Percentiles rank a stretch among this genome's conserved stretches.
Evolutionary conservation across 2,797 vertebrate genomes (phyloP).

Genomic region (Cyprinodon diabolis): DNA sequence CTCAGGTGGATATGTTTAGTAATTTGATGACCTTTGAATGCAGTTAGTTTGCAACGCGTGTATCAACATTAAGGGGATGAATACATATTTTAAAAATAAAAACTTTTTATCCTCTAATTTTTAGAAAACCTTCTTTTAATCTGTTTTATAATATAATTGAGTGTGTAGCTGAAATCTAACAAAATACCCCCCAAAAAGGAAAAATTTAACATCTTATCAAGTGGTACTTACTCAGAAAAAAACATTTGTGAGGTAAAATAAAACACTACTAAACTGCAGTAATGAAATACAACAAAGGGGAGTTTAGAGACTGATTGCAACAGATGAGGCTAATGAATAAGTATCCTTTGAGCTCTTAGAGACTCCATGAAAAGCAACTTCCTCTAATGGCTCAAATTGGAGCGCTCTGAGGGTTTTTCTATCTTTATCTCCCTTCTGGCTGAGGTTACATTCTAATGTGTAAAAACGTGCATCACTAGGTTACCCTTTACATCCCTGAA

Average conservation of each 20-base stretch:
- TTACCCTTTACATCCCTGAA: slow-evolving; percentile 66
- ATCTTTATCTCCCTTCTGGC: slow-evolving; percentile 25
- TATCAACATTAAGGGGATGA: neutral
- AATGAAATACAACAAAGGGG: slow-evolving; percentile 35
- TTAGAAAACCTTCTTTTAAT: neutral
- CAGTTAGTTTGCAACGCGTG: too few relatives aligned
- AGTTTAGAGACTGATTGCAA: slow-evolving; percentile 61
- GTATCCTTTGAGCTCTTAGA: slow-evolving; percentile 33
- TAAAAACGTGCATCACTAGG: slow-evolving; percentile 75
- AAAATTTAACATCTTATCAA: neutral
- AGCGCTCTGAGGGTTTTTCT: slow-evolving; percentile 38
- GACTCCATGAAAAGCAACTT: slow-evolving; percentile 29
- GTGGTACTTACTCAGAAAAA: neutral
- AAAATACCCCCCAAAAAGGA: neutral
- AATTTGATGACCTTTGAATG: neutral
- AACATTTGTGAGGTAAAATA: slow-evolving; percentile 21
- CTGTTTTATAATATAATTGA: neutral
- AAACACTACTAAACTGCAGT: slow-evolving; percentile 25
- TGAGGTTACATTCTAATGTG: slow-evolving; percentile 76
- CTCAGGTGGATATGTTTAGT: neutral
- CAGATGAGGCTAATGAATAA: slow-evolving; percentile 62
- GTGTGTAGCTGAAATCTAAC: neutral
- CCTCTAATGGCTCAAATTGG: slow-evolving; percentile 40
- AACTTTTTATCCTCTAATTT: neutral
- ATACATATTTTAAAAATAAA: neutral